Evolutionary conservation across 1,140 invertebrate species (phyloP), one percentile per base, ranked within the genome.

Genomic region (Agraylea sexmaculata): DNA sequence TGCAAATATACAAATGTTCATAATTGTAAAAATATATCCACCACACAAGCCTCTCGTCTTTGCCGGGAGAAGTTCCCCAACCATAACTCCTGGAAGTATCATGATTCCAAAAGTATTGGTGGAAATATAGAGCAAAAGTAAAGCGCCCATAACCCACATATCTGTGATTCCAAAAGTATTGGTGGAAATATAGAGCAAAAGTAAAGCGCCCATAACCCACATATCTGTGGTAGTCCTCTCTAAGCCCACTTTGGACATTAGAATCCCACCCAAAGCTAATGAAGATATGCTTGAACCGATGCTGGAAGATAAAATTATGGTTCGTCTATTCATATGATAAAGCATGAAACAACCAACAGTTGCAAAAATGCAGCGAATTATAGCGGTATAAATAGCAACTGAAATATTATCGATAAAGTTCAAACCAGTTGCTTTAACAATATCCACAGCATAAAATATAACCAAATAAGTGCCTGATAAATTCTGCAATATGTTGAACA

Each of bases 381-480:
- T 52, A 0, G 78, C 78, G 1, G 74, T 80, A 18, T 76, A 64
- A 45, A 79, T 75, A 0, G 78, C 78, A 12, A 74, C 75, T 20
- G 69, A 44, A 36, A 70, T 69, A 33, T 55, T 55, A 39, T 75
- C 61, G 4, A 69, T 49, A 10, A 43, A 37, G 42, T 45, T 54
- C 4, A 60, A 61, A 42, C 73, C 71, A 15, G 76, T 62, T 16
- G 72, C 66, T 5, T 64, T 55, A 2, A 83, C 54, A 25, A 84
- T 75, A 39, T 81, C 74, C 0, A 82, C 75, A 1, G 78, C 80
- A 45, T 83, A 83, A 55, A 82, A 83, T 32, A 84, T 75, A 21
- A 82, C 68, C 2, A 83, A 62, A 45, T 78, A 83, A 2, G 78
- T 80, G 37, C 81, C 81, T 3, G 77, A 77, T 1, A 78, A 57